phyloP scores from a whole-genome alignment of 2,888 invertebrate species.

The Drosophila histrio region DNA sequence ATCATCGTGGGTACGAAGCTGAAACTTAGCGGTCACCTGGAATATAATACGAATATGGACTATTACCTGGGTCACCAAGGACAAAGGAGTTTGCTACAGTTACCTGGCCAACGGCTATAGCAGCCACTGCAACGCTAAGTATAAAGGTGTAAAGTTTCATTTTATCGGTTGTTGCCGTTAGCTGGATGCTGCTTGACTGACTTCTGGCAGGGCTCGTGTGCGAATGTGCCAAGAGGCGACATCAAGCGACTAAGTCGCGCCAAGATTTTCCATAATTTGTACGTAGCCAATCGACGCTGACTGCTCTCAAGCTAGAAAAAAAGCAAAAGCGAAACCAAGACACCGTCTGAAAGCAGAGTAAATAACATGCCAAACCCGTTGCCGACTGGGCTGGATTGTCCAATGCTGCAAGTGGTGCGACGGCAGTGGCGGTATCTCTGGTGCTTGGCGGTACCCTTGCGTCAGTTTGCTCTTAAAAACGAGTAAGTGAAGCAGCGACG shows the following conservation, averaged over 20 bases:
- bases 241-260: constrained; percentile 59
- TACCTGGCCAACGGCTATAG: constrained; percentile 67
- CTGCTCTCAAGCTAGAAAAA: constrained; percentile 26
- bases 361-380: constrained; percentile 76
- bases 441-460: constrained; percentile 70
- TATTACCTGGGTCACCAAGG: background rate
- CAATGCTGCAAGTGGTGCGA: constrained; percentile 46
- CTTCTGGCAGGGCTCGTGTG: constrained; percentile 62
- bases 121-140: constrained; percentile 52
- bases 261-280: constrained; percentile 70
- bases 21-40: constrained; percentile 69
- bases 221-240: constrained; percentile 63
- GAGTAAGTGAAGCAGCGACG: constrained; percentile 58
- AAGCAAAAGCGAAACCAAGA: constrained; percentile 16
- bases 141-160: constrained; percentile 74
- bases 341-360: constrained; percentile 20
- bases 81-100: constrained; percentile 27
- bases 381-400: constrained; percentile 34
- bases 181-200: constrained; percentile 52
- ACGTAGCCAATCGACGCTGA: constrained; percentile 44
- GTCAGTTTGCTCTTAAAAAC: constrained; percentile 77
- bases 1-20: constrained; percentile 76
- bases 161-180: constrained; percentile 12
- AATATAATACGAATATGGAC: constrained; percentile 3
- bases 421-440: constrained; percentile 14